phyloP scores from a whole-genome alignment of 2,113 vertebrate genomes.

The Pampusana beccarii region DNA sequence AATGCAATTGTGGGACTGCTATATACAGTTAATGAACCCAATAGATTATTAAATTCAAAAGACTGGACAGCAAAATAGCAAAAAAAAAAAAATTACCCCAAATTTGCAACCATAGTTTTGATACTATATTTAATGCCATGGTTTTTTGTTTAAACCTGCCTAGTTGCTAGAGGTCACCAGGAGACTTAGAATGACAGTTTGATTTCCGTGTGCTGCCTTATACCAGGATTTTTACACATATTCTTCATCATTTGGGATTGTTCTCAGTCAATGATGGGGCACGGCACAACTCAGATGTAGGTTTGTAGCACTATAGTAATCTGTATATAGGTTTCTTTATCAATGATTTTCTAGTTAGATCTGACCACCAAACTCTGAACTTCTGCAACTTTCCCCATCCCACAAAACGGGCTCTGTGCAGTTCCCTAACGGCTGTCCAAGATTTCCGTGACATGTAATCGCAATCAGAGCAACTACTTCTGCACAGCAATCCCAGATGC shows the following conservation, averaged over 20 bases:
- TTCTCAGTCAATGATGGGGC: neutral
- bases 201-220: neutral
- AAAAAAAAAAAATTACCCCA: neutral
- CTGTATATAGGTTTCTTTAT: neutral
- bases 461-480: neutral
- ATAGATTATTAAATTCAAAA: neutral
- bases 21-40: neutral
- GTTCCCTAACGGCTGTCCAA: neutral
- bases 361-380: neutral
- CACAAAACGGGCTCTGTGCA: neutral
- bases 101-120: neutral
- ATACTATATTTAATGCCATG: neutral
- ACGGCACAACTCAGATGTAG: no score
- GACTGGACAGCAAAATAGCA: neutral
- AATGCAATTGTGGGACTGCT: neutral
- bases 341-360: neutral
- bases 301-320: neutral
- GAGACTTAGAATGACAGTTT: neutral
- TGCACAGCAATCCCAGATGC: neutral
- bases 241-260: neutral
- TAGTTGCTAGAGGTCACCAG: neutral
- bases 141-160: neutral
- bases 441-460: neutral
- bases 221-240: neutral
- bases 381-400: neutral